Evolutionary conservation across 2,797 vertebrate species (phyloP), one percentile per base, ranked within the genome.

Genomic region (Sebastes trivittatus): DNA sequence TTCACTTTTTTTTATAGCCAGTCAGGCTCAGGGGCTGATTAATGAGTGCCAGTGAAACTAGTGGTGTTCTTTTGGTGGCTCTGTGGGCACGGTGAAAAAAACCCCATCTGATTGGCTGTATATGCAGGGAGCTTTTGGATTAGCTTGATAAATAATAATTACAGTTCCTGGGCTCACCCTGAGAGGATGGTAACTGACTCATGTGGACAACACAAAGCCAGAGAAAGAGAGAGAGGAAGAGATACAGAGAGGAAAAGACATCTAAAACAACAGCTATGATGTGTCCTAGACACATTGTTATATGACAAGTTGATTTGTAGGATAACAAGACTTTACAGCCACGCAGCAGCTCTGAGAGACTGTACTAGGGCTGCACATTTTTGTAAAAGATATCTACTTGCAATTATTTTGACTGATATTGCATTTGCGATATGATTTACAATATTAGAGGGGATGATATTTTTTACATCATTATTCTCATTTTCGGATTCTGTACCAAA

Each of bases 81-180:
- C 30, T 76, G 71, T 74, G 30, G 68, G 49, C 7, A 34, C 75
- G 9, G 25, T 54, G 64, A 61, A 84, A 84, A 78, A 65, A 86
- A 87, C 76, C 23, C 23, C 18, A 81, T 80, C 72, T 79, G 82
- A 83, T 72, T 81, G 75, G 78, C 22, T 49, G 16, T 79, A 34
- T 34, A 29, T 60, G 82, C 70, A 59, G 65, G 72, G 67, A 75
- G 27, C 34, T 38, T 59, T 79, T 77, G 74, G 81, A 73, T 85
- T 82, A 62, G 68, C 83, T 75, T 83, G 59, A 81, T 83, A 79
- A 77, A 82, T 82, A 88, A 84, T 87, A 88, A 87, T 88, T 88
- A 82, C 54, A 80, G 52, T 77, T 84, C 55, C 71, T 70, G 32
- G 27, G 16, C 60, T 84, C 74, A 20, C 46, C 69, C 67, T 10